A percentile compares a stretch with the other conserved stretches of the same genome.
These are phyloP conservation scores for Conomelus anceps DNA, from an alignment of 2,888 invertebrate species.

Conservation along the genomic window DNA sequence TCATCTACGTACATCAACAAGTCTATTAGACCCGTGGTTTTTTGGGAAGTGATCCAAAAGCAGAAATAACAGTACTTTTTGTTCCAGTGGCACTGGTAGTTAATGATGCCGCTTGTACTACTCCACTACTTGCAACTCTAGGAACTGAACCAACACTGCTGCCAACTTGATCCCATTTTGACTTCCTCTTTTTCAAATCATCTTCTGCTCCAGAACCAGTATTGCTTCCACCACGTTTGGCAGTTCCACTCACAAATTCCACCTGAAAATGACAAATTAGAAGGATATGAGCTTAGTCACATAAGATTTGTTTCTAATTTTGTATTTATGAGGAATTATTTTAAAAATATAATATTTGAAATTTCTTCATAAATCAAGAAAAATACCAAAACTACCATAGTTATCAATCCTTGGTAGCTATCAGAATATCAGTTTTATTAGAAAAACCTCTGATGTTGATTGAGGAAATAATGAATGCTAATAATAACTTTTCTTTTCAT, in stretches of 20 bases:
- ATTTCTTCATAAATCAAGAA: too few relatives aligned
- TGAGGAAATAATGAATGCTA: too few relatives aligned
- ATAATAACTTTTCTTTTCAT: too few relatives aligned
- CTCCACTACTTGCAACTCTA: conserved; percentile 56
- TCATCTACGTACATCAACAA: background rate
- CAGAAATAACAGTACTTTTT: conserved; percentile 86
- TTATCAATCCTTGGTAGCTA: too few relatives aligned
- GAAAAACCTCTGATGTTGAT: too few relatives aligned
- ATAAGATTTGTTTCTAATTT: too few relatives aligned
- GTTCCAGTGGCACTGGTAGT: conserved; percentile 80
- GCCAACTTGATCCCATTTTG: conserved; percentile 86
- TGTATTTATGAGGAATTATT: too few relatives aligned
- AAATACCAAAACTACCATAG: too few relatives aligned
- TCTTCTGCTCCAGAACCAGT: conserved; percentile 51
- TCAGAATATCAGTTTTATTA: too few relatives aligned
- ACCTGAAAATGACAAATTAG: conserved; percentile 41
- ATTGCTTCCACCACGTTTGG: conserved; percentile 39
- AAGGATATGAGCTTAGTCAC: background rate
- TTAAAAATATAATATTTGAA: too few relatives aligned
- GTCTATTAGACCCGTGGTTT: conserved; percentile 45
- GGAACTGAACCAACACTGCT: conserved; percentile 42
- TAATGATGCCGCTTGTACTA: conserved; percentile 61
- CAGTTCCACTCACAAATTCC: conserved; percentile 71
- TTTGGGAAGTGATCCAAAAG: conserved; percentile 84
- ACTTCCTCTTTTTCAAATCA: conserved; percentile 72